These are phyloP conservation scores for Drosophila sordidula DNA, from an alignment of 2,888 invertebrate genomes.

Conservation along the genomic window DNA sequence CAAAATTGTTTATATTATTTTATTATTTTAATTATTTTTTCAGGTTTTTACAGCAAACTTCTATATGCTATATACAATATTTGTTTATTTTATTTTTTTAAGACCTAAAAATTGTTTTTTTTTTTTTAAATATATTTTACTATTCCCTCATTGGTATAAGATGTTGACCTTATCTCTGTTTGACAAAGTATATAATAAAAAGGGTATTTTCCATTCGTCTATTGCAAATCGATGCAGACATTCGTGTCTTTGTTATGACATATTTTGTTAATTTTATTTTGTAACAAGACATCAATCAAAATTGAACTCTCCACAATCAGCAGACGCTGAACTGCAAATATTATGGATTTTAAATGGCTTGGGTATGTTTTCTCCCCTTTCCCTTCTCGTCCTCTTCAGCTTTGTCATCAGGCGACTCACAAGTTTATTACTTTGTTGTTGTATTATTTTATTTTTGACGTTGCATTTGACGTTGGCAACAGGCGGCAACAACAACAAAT, in stretches of 20 bases:
- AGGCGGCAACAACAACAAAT: conserved; percentile 25
- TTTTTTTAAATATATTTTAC: too few relatives aligned
- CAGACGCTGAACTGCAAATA: conserved; percentile 41
- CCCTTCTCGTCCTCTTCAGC: conserved; percentile 16
- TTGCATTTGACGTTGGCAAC: conserved; percentile 67
- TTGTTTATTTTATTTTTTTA: too few relatives aligned
- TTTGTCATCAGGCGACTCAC: neutral
- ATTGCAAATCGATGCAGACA: neutral
- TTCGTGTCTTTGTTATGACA: conserved; percentile 9
- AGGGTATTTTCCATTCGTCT: conserved; percentile 6
- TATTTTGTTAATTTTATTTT: conserved; percentile 33
- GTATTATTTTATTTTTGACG: conserved; percentile 42
- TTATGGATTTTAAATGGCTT: conserved; percentile 28
- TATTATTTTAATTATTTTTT: too few relatives aligned
- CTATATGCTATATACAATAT: too few relatives aligned
- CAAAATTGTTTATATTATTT: too few relatives aligned
- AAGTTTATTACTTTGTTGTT: conserved; percentile 10
- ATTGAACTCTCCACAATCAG: conserved; percentile 63
- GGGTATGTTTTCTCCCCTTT: neutral
- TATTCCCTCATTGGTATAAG: too few relatives aligned
- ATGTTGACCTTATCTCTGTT: too few relatives aligned
- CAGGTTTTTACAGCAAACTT: too few relatives aligned
- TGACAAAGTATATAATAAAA: too few relatives aligned
- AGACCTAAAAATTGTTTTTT: too few relatives aligned
- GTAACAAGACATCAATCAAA: conserved; percentile 61